Evolutionary conservation across 2,113 vertebrate genomes (phyloP).

Genomic region (Chlamydotis undulata): DNA sequence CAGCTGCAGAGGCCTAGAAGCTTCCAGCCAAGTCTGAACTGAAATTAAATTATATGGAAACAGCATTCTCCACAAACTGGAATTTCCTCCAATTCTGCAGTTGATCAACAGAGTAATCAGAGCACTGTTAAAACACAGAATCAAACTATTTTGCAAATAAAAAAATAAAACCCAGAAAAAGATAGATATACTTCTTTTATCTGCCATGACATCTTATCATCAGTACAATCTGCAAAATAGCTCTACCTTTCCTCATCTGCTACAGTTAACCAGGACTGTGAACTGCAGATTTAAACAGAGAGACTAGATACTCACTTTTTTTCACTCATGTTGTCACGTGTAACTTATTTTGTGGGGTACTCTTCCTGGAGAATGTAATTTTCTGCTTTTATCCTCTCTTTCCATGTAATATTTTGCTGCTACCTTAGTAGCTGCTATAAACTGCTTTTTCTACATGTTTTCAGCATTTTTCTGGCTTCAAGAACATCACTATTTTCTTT

Average conservation of each 20-base stretch:
- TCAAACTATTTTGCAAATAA: background rate
- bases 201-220: background rate
- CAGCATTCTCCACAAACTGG: background rate
- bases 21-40: background rate
- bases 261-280: background rate
- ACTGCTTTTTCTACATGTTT: background rate
- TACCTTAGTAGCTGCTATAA: background rate
- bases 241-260: background rate
- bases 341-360: background rate
- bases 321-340: background rate
- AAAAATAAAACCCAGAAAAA: background rate
- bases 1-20: background rate
- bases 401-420: background rate
- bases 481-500: background rate
- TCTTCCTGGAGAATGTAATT: background rate
- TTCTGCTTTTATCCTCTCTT: background rate
- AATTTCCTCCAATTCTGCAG: background rate
- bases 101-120: background rate
- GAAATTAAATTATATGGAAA: background rate
- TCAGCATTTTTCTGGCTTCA: background rate
- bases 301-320: background rate
- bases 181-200: background rate
- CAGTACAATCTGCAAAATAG: background rate
- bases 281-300: background rate
- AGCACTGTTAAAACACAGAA: background rate